Percentiles rank a stretch among this genome's conserved stretches.
Conservation (phyloP, 1,140 invertebrate species). For the Leptinotarsa undecemlineata region DNA sequence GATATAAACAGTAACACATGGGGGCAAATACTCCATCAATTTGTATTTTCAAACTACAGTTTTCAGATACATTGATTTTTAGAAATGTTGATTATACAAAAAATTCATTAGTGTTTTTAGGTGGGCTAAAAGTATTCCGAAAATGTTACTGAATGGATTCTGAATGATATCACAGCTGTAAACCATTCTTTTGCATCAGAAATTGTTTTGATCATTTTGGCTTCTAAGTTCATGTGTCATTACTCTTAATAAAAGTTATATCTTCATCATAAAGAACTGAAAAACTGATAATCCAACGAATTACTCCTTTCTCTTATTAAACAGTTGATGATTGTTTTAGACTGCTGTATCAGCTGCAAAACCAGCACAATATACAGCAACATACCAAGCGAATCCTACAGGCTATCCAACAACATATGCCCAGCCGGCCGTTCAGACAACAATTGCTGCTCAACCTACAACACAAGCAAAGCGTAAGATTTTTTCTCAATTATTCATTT, state of each 20-base stretch:
- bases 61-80: no score
- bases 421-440: slow-evolving; percentile 54
- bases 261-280: not conserved
- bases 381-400: slow-evolving; percentile 54
- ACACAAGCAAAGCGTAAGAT: slow-evolving; percentile 57
- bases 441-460: slow-evolving; percentile 54
- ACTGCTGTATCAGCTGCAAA: slow-evolving; percentile 51
- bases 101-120: no score
- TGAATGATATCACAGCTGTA: no score
- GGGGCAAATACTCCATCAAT: no score
- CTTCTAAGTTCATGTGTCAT: not conserved
- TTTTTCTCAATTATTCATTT: not conserved
- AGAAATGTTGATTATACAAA: no score
- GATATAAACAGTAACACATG: no score
- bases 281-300: not conserved
- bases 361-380: slow-evolving; percentile 54
- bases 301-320: not conserved
- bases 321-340: not conserved
- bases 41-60: no score
- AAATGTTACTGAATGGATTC: no score
- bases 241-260: not conserved
- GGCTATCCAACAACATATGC: slow-evolving; percentile 55
- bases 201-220: no score
- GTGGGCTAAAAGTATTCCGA: no score
- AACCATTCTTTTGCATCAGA: no score